Base-by-base conservation (phyloP, 2,888 invertebrate genomes). In the Acanthosoma haemorrhoidale region DNA sequence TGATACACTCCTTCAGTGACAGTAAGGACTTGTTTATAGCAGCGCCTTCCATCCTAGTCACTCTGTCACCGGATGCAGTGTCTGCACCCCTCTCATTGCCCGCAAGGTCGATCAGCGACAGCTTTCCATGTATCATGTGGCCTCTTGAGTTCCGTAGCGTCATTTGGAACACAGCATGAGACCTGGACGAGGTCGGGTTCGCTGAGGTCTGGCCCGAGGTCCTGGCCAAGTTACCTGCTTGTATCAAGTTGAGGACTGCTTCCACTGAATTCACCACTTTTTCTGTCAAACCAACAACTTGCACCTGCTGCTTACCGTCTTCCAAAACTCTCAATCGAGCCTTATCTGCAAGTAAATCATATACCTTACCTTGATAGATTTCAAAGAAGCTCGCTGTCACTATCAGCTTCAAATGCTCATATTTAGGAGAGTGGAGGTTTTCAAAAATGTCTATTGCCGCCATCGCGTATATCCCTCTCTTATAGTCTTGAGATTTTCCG, bases 61-160 rank as follows among this genome's bases (percentile, higher is more conserved):
- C 94, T 72, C 96, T 82, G 82, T 98, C 95, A 73, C 96, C 91
- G 77, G 96, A 95, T 39, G 94, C 94, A 34, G 98, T 99, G 82
- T 99, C 98, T 29, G 96, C 97, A 70, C 99, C 99, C 76, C 99
- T 86, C 83, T 99, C 99, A 83, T 99, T 99, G 74, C 98, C 96
- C 72, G 94, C 93, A 78, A 94, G 85, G 86, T 99, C 99, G 79
- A 99, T 99, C 74, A 99, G 88, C 18, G 97, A 98, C 82, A 99
- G 98, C 83, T 99, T 98, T 61, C 99, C 99, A 83, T 96, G 91
- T 72, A 94, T 86, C 80, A 91, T 89, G 75, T 88, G 87, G 79
- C 88, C 87, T 77, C 88, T 89, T 59, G 88, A 88, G 72, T 86
- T 86, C 43, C 92, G 86, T 72, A 97, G 85, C 74, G 95, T 89